A percentile compares a stretch with the other conserved stretches of the same genome.
Conservation (phyloP, 1,140 invertebrate genomes). For the Mycetomoellerius zeteki region DNA sequence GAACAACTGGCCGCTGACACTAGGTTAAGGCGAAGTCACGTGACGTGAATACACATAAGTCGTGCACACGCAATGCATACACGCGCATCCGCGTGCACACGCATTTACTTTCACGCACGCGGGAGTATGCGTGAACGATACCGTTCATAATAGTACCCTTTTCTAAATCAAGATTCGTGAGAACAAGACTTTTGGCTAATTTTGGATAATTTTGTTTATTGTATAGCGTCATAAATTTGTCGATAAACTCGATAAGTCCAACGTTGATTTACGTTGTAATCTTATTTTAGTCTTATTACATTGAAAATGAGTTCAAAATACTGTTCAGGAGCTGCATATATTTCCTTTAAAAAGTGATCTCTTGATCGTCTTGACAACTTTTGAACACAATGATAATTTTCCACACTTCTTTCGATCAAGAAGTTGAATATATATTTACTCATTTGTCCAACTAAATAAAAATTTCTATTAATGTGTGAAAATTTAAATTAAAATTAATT, state of each 20-base stretch:
- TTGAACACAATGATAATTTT: background rate
- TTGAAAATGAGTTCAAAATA: background rate
- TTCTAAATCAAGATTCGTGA: background rate
- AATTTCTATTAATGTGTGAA: background rate
- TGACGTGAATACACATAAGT: constrained; percentile 63
- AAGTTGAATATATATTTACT: background rate
- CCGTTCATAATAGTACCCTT: constrained; percentile 47
- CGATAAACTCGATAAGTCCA: background rate
- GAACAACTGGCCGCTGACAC: constrained; percentile 77
- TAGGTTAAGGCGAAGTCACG: constrained; percentile 82
- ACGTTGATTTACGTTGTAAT: background rate
- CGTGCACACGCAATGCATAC: constrained; percentile 42
- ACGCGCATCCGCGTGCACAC: constrained; percentile 9
- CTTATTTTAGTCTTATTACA: background rate
- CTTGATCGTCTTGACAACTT: background rate
- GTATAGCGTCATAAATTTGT: constrained; percentile 17
- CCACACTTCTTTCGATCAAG: background rate
- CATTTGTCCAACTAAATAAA: background rate
- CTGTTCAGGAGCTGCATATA: background rate
- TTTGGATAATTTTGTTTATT: background rate
- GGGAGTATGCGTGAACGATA: constrained; percentile 32
- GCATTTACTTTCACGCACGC: constrained; percentile 61
- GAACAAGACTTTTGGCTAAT: background rate
- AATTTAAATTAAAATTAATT: background rate
- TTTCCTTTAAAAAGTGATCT: background rate